Evolutionary conservation across 2,888 invertebrate genomes (phyloP).

Genomic region (Poecilobothrus nobilitatus): DNA sequence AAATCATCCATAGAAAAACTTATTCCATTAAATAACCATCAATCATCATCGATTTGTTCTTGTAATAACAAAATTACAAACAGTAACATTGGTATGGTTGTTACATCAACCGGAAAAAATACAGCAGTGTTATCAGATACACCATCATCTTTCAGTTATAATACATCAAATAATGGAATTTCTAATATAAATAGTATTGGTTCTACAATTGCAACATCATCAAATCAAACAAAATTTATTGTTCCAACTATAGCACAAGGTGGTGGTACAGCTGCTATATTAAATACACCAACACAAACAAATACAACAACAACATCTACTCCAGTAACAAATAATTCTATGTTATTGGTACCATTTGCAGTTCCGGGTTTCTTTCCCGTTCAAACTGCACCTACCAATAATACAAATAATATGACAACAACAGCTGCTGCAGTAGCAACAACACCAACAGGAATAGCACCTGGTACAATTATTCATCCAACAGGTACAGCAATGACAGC

Average conservation of each 20-base stretch:
- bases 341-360: conserved; percentile 35
- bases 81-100: background rate
- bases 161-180: background rate
- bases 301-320: conserved; percentile 21
- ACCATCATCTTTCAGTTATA: background rate
- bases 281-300: conserved; percentile 21
- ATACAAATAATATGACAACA: conserved; percentile 27
- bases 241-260: background rate
- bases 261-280: background rate
- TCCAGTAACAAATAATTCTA: conserved; percentile 27
- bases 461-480: background rate
- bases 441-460: background rate
- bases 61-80: background rate
- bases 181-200: background rate
- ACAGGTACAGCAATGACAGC: conserved; percentile 7
- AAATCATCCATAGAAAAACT: background rate
- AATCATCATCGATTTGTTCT: conserved; percentile 8
- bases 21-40: conserved; percentile 3
- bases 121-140: background rate
- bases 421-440: conserved; percentile 28
- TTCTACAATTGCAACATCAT: background rate
- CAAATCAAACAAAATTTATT: conserved; percentile 1
- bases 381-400: conserved; percentile 20
- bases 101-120: conserved; percentile 1
- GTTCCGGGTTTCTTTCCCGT: conserved; percentile 30